Base-by-base conservation (phyloP, 2,797 vertebrate species). In the Syngnathus rostellatus region DNA sequence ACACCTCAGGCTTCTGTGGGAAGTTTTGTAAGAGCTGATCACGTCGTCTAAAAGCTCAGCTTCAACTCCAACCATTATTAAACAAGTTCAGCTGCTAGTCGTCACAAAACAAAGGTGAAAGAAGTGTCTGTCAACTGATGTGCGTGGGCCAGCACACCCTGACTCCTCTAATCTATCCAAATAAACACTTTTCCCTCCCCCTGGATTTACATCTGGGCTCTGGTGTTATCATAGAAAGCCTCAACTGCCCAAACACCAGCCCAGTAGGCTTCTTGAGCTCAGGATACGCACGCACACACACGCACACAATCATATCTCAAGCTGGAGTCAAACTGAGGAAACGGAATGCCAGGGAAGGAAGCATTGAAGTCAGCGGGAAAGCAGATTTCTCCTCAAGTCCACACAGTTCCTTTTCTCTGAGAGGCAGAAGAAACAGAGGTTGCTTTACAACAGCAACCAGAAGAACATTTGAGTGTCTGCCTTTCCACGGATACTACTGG, bases 271-370 rank as follows among this genome's bases (percentile, higher is more conserved):
- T 66, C 70, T 75, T 62, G 72, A 77, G 72, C 75, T 81, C 84
- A 87, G 87, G 85, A 87, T 73, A 72, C 74, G 65, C 73, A 69
- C 69, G 68, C 63, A n/a, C 65, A 62, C 59, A 54, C 46, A 2
- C 9, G 68, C 70, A 64, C 72, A 76, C 66, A 73, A 68, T 82
- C 80, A 75, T 79, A 87, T 83, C 83, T 84, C 72, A 71, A 66
- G 73, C 76, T 78, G 66, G 75, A 83, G 82, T 70, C 69, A 60
- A 76, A 80, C 81, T 70, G 81, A 90, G 89, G 89, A 90, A 90
- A 80, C 85, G 84, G 84, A 72, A 80, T 85, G 82, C 79, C 82
- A 89, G 85, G 83, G 81, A 89, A 89, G 86, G 84, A 90, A 89
- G 76, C 71, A 58, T 76, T 67, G 83, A 81, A 82, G 81, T 68